Evolutionary conservation across 2,888 invertebrate species (phyloP).

Genomic region (Acleris emargana): DNA sequence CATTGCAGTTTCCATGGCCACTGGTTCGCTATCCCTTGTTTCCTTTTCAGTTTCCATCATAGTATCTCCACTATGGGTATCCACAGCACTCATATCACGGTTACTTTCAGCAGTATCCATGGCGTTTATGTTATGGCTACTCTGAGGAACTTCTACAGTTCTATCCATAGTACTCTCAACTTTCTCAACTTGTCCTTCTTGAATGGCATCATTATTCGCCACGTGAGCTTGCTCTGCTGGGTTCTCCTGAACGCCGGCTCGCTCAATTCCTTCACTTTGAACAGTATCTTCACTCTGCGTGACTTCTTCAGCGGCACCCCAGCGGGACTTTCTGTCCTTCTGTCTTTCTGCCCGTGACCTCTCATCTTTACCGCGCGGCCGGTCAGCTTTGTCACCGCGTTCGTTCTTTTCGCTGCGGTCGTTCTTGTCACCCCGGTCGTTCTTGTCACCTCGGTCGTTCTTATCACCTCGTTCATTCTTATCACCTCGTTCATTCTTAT

Average conservation of each 20-base stretch:
- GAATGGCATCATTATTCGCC: neutral
- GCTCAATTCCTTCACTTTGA: too few relatives aligned
- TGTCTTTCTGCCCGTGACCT: constrained; percentile 65
- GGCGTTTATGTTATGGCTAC: neutral
- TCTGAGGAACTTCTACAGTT: constrained; percentile 4
- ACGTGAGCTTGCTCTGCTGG: neutral
- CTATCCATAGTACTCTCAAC: neutral
- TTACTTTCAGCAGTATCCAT: neutral
- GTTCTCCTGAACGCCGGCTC: too few relatives aligned
- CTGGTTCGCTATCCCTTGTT: constrained; percentile 6
- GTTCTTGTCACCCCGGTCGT: constrained; percentile 2
- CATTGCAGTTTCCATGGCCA: constrained; percentile 17
- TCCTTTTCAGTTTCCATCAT: neutral
- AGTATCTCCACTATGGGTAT: too few relatives aligned
- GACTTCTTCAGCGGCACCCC: constrained; percentile 71
- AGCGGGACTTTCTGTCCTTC: constrained; percentile 73
- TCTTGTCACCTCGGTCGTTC: constrained; percentile 8
- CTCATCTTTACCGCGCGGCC: constrained; percentile 38
- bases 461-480: too few relatives aligned
- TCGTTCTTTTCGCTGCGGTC: constrained; percentile 9
- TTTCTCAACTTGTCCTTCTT: constrained; percentile 1
- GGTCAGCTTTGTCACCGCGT: constrained; percentile 19
- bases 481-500: too few relatives aligned
- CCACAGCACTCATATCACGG: neutral
- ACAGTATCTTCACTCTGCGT: constrained; percentile 20